These are phyloP conservation scores for Corythornis cristatus DNA, from an alignment of 2,113 vertebrate genomes.

Conservation along the genomic window DNA sequence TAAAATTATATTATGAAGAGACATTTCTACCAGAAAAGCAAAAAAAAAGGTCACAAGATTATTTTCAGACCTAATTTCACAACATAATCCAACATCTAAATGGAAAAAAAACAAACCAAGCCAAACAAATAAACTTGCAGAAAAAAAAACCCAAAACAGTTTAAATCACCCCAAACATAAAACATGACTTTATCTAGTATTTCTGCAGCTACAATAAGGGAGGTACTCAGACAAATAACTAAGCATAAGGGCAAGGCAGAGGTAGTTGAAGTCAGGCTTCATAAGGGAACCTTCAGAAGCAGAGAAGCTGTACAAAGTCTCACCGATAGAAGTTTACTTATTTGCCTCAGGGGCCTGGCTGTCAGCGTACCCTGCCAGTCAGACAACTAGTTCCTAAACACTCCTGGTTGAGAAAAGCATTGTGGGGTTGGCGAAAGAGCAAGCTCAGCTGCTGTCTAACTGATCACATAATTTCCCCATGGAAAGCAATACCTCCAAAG, in stretches of 20 bases:
- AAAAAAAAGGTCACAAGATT: neutral
- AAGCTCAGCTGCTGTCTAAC: neutral
- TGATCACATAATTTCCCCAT: rapidly evolving
- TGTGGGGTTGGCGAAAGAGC: neutral
- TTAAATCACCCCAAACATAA: neutral
- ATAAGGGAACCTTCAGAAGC: neutral
- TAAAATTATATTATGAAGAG: neutral
- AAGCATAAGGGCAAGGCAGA: neutral
- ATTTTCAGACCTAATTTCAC: neutral
- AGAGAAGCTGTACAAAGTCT: neutral
- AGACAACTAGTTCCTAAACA: neutral
- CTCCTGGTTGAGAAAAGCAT: neutral
- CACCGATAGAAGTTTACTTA: neutral
- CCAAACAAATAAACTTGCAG: neutral
- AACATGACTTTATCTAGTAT: neutral
- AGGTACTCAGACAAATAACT: neutral
- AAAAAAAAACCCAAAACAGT: neutral
- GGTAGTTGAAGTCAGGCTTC: neutral
- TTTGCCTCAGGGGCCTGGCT: neutral
- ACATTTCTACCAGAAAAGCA: neutral
- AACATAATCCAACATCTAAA: neutral
- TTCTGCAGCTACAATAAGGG: neutral
- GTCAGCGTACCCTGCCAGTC: neutral
- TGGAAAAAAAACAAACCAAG: neutral
- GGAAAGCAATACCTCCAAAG: neutral